Evolutionary conservation across 2,888 invertebrate genomes (phyloP), one percentile per base, ranked within the genome.

Genomic region (Hoplodrina ambigua): DNA sequence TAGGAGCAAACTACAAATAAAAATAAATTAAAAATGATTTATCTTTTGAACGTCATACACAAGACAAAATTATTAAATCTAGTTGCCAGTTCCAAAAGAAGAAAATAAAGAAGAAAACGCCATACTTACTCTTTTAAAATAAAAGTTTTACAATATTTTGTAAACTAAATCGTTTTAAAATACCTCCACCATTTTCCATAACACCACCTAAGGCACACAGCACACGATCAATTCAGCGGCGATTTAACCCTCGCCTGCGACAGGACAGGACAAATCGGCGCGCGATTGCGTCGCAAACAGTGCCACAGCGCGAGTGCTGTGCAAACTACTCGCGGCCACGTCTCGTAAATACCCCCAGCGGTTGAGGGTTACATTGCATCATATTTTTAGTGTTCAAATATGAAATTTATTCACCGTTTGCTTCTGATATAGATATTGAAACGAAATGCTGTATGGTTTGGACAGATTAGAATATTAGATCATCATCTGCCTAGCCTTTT

Each of bases 271-370:
- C 73, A 81, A 83, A 81, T 78, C 70, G 71, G 8, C 59, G 64
- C 50, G 83, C 70, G 73, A 82, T 85, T 82, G 84, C 73, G 80
- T 19, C 70, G 82, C 79, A 85, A 85, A 85, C 78, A 85, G 79
- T 70, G 72, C 59, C 69, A 65, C 74, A 61, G 55, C 69, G 69
- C 57, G 72, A 85, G 85, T 69, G 85, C 81, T 81, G 58, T 60
- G 83, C 70, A 84, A 81, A 83, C 84, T 60, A 75, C 75, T 75
- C 56, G 59, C 65, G 56, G 37, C 69, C 72, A 69, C 64, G 67
- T 71, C 73, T 66, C 56, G 75, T 72, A 78, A 85, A 81, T 73
- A 75, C 56, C 69, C 53, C 20, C 49, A 46, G 70, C 52, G 17
- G 25, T 58, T 50, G 59, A 69, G 75, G 68, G 70, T 80, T 73